These are phyloP conservation scores for Channa argus DNA, from an alignment of 2,113 vertebrate genomes.

Conservation along the genomic window DNA sequence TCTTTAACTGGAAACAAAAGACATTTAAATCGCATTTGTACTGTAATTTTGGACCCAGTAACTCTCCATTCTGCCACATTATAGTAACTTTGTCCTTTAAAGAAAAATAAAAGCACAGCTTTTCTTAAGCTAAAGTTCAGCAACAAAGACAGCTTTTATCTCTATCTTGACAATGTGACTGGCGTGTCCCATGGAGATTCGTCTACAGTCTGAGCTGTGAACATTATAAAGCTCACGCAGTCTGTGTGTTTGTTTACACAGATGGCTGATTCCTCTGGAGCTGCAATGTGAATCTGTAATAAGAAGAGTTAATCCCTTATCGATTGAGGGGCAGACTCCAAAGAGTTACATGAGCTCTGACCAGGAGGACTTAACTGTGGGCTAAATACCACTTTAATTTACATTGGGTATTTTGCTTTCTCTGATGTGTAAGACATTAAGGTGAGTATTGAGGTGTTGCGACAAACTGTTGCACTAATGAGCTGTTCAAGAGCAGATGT, in stretches of 20 bases:
- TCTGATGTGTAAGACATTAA: background rate
- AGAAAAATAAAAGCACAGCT: slow-evolving; percentile 16
- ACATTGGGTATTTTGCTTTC: background rate
- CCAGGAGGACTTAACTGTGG: slow-evolving; percentile 6
- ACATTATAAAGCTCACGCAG: slow-evolving; percentile 27
- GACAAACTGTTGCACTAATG: background rate
- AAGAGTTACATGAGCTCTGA: background rate
- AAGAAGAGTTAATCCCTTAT: slow-evolving; percentile 32
- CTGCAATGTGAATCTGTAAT: slow-evolving; percentile 10
- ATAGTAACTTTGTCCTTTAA: slow-evolving; percentile 1
- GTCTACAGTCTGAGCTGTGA: slow-evolving; percentile 8
- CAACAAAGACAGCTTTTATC: slow-evolving; percentile 19
- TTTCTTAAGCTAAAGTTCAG: slow-evolving; percentile 12
- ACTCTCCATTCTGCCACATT: background rate
- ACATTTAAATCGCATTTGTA: background rate
- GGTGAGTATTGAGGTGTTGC: background rate
- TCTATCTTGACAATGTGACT: slow-evolving; percentile 18
- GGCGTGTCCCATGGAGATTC: slow-evolving; percentile 18
- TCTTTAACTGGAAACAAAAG: slow-evolving; percentile 13
- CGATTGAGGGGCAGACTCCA: slow-evolving; percentile 3
- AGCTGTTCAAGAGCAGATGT: background rate
- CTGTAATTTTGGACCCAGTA: slow-evolving; percentile 15
- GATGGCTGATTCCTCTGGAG: slow-evolving; percentile 18
- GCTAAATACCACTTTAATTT: slow-evolving; percentile 3
- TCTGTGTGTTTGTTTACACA: slow-evolving; percentile 31